phyloP scores from a whole-genome alignment of 2,888 invertebrate species.

The Chloroclysta siterata region DNA sequence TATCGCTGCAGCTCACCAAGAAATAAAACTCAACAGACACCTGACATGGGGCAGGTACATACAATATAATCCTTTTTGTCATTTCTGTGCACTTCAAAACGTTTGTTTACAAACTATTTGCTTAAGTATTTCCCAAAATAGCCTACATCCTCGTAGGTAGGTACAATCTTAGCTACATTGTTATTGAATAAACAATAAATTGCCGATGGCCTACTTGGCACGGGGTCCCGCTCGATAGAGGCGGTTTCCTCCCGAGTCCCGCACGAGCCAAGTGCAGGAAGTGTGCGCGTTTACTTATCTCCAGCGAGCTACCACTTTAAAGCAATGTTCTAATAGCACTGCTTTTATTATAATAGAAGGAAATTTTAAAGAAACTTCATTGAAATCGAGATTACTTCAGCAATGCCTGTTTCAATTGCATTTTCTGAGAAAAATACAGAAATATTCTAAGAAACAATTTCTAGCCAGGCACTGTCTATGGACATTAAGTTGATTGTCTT shows the following conservation, averaged over 20 bases:
- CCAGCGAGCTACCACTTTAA: background rate
- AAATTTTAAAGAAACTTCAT: background rate
- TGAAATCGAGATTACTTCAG: background rate
- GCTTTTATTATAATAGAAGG: conserved; percentile 1
- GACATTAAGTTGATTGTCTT: conserved; percentile 11
- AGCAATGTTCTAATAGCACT: background rate
- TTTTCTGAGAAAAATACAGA: conserved; percentile 11
- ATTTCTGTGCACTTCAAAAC: too few relatives aligned
- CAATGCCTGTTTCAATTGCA: background rate
- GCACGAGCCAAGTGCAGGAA: conserved; percentile 19
- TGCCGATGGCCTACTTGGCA: conserved; percentile 34
- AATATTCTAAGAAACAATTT: background rate
- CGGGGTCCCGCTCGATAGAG: conserved; percentile 21
- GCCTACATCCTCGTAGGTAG: conserved; percentile 1
- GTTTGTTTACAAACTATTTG: conserved; percentile 8
- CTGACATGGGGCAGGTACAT: too few relatives aligned
- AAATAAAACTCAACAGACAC: too few relatives aligned
- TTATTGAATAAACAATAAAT: conserved; percentile 32
- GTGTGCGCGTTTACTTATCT: conserved; percentile 5
- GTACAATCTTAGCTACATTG: conserved; percentile 2
- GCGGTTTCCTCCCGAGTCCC: conserved; percentile 24
- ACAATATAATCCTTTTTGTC: too few relatives aligned
- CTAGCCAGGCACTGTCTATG: conserved; percentile 1
- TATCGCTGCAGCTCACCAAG: too few relatives aligned
- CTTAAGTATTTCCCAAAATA: conserved; percentile 6